Base-by-base conservation (phyloP, 2,888 invertebrate genomes). In the Amiota minor region DNA sequence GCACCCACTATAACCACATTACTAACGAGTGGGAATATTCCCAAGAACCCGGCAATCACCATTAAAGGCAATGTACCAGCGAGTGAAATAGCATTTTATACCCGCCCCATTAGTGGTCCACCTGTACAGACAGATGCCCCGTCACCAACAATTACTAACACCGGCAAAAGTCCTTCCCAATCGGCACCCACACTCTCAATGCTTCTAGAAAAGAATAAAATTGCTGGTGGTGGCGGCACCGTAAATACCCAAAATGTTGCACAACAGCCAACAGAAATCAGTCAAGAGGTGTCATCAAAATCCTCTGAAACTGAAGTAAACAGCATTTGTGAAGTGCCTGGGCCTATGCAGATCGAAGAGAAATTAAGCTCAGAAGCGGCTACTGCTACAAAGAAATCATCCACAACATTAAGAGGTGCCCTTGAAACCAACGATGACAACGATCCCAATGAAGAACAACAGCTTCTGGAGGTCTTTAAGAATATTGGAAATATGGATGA, bases 181-280 rank as follows among this genome's bases (percentile, higher is more conserved):
- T 93, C 93, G 0, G 94, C 95, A 0, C 95, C 95, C 0, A 95
- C 95, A 0, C 89, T 95, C 0, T 95, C 95, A 0, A 93, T 94
- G 92, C 89, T 95, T 11, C 88, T 95, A 9, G 95, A 93, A 77
- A 91, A 91, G 77, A 90, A 91, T 73, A 89, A 89, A 75, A 10
- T 55, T 71, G 56, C n/a, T 49, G 35, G 14, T 23, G 56, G 12
- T 18, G 18, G n/a, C 16, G 14, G 14, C 9, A 18, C 59, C 50
- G 53, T 50, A 45, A 50, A 12, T 56, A 62, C 10, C n/a, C n/a
- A 68, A 75, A 14, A 68, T 65, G 20, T 53, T 71, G 59, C 18
- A n/a, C 45, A 12, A 55, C 71, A 3, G 65, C 68, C 10, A 68
- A 47, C 55, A 73, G 4, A 46, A 8, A 47, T n/a, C 10, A 23